A percentile compares a stretch with the other conserved stretches of the same genome.
These are phyloP conservation scores for Pteropus rufus DNA, from an alignment of 2,797 vertebrate genomes.

Conservation along the genomic window DNA sequence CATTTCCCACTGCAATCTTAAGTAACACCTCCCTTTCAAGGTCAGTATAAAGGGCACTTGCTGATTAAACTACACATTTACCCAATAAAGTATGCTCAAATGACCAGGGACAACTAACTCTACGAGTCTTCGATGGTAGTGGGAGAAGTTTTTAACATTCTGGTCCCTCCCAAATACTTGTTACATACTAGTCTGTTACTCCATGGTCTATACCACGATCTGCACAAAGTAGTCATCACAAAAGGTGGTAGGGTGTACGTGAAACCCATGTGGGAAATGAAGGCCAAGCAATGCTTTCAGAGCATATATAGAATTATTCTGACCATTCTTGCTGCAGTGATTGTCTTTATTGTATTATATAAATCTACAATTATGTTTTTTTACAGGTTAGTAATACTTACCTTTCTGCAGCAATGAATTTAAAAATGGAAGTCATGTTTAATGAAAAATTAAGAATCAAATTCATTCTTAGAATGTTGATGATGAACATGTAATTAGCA, in stretches of 20 bases:
- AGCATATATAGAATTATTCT: background rate
- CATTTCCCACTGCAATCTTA: background rate
- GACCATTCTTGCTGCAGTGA: background rate
- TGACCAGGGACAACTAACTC: background rate
- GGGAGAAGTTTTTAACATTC: background rate
- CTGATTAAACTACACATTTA: background rate
- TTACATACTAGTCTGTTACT: background rate
- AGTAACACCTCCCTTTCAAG: constrained; percentile 13
- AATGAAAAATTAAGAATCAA: constrained; percentile 52
- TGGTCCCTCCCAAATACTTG: background rate
- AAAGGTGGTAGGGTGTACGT: background rate
- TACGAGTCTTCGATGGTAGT: background rate
- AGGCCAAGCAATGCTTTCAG: background rate
- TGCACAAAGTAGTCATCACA: background rate
- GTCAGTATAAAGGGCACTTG: background rate
- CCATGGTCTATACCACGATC: background rate
- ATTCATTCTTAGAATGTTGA: background rate
- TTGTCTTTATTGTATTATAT: background rate
- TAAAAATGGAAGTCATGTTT: background rate
- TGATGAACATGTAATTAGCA: background rate
- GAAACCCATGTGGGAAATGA: background rate
- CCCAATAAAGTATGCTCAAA: background rate
- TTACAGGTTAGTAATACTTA: constrained; percentile 33
- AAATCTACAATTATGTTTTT: constrained; percentile 13
- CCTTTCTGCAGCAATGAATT: constrained; percentile 37